Conservation (phyloP, 2,888 invertebrate species). For the Sinotaia quadrata region DNA sequence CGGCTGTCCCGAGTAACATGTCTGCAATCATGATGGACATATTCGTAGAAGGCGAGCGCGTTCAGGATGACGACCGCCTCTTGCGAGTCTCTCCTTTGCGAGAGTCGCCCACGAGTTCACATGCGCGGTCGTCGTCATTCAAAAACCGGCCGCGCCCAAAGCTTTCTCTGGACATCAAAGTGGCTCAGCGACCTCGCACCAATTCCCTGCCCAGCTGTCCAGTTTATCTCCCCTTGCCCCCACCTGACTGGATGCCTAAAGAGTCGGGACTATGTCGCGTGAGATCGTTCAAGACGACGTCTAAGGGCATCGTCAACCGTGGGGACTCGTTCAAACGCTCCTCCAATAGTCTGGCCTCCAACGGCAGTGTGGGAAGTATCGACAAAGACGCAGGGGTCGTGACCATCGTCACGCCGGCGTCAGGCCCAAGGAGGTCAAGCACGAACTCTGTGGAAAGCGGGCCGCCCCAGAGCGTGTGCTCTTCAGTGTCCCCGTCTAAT, state of each 20-base stretch:
- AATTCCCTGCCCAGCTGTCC: conserved; percentile 38
- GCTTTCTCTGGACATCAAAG: conserved; percentile 35
- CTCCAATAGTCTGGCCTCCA: conserved; percentile 86
- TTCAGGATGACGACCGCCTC: conserved; percentile 28
- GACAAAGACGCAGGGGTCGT: background rate
- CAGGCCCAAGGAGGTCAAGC: background rate
- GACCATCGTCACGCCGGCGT: background rate
- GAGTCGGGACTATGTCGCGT: conserved; percentile 75
- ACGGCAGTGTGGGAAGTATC: conserved; percentile 27
- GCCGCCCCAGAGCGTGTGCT: conserved; percentile 12
- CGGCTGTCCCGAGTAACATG: conserved; percentile 14
- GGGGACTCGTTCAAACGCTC: conserved; percentile 93
- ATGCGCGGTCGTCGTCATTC: conserved; percentile 38
- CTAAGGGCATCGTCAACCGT: conserved; percentile 90
- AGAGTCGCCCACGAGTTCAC: conserved; percentile 31
- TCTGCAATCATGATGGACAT: conserved; percentile 32
- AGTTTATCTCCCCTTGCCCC: conserved; percentile 34
- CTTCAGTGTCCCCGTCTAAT: conserved; percentile 45
- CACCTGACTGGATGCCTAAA: conserved; percentile 25
- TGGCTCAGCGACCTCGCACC: conserved; percentile 41
- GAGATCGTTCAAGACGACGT: conserved; percentile 93
- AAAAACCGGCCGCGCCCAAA: conserved; percentile 39
- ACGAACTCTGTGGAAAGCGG: conserved; percentile 17
- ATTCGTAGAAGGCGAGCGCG: conserved; percentile 35
- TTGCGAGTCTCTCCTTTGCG: conserved; percentile 24